A percentile compares a stretch with the other conserved stretches of the same genome.
Evolutionary conservation across 2,797 vertebrate genomes (phyloP).

Genomic region (Lithobates sylvaticus): DNA sequence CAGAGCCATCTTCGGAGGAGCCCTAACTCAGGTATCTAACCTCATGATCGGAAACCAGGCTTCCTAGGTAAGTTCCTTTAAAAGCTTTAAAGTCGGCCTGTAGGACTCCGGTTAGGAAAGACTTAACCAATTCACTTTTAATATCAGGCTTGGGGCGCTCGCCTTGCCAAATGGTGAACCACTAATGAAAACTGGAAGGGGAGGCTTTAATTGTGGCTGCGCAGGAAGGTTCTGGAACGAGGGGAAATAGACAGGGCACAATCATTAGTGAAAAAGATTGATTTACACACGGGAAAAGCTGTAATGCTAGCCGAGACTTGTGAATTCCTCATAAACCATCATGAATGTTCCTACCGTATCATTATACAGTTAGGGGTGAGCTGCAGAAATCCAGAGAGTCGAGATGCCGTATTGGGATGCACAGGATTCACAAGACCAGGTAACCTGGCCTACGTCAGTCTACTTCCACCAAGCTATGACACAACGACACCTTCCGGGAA

Average conservation of each 20-base stretch:
- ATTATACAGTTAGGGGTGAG: slow-evolving; percentile 11
- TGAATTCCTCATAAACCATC: slow-evolving; percentile 19
- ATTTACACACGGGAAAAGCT: slow-evolving; percentile 28
- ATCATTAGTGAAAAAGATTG: slow-evolving; percentile 52
- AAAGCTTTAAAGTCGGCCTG: neutral
- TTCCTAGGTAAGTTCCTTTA: neutral
- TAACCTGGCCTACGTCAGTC: too few relatives aligned
- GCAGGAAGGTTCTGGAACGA: slow-evolving; percentile 60
- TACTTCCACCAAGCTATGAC: too few relatives aligned
- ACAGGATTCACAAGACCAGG: too few relatives aligned
- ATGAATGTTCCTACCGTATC: neutral
- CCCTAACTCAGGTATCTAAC: slow-evolving; percentile 21
- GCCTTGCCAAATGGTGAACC: slow-evolving; percentile 66
- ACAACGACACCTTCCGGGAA: too few relatives aligned
- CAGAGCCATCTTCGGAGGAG: neutral
- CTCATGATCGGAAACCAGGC: slow-evolving; percentile 12
- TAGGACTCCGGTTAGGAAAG: slow-evolving; percentile 22
- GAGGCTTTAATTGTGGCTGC: slow-evolving; percentile 72
- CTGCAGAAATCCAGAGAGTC: neutral
- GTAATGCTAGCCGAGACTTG: neutral
- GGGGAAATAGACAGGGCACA: slow-evolving; percentile 45
- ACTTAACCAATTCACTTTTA: slow-evolving; percentile 41
- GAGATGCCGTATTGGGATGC: neutral
- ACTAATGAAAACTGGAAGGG: slow-evolving; percentile 67
- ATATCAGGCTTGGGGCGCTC: slow-evolving; percentile 26